Evolutionary conservation across 2,797 vertebrate species (phyloP).

Genomic region (Allobates femoralis): DNA sequence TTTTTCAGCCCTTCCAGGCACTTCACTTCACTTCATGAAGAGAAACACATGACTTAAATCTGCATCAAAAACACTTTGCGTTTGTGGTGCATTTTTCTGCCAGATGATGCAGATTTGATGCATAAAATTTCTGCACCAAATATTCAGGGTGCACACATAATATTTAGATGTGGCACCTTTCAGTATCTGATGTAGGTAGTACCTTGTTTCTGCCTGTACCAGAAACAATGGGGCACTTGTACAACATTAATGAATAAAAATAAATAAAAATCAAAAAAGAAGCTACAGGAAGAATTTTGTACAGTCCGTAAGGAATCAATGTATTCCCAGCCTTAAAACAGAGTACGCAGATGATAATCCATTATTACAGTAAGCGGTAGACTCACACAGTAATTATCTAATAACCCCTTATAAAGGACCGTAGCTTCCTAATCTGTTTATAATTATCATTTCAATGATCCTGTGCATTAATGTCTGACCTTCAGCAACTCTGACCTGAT

Average conservation of each 20-base stretch:
- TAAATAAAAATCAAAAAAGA: not conserved
- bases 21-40: too few relatives aligned
- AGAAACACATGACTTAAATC: too few relatives aligned
- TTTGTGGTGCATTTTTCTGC: too few relatives aligned
- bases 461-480: constrained; percentile 96
- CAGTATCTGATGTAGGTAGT: not conserved
- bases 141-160: too few relatives aligned
- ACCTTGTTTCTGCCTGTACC: not conserved
- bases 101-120: too few relatives aligned
- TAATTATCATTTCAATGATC: constrained; percentile 99
- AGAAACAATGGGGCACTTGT: not conserved
- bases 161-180: constrained; percentile 62
- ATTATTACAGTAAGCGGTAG: constrained; percentile 91
- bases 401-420: constrained; percentile 94
- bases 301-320: constrained; percentile 81
- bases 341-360: constrained; percentile 85
- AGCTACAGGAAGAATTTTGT: constrained; percentile 68
- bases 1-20: too few relatives aligned
- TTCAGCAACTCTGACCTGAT: constrained; percentile 99
- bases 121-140: too few relatives aligned
- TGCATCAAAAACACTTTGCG: too few relatives aligned
- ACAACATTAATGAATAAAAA: not conserved
- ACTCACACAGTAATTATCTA: constrained; percentile 92
- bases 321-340: constrained; percentile 78
- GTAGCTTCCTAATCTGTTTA: constrained; percentile 99